These are phyloP conservation scores for Sardinella longiceps DNA, from an alignment of 2,797 vertebrate genomes.

Conservation along the genomic window DNA sequence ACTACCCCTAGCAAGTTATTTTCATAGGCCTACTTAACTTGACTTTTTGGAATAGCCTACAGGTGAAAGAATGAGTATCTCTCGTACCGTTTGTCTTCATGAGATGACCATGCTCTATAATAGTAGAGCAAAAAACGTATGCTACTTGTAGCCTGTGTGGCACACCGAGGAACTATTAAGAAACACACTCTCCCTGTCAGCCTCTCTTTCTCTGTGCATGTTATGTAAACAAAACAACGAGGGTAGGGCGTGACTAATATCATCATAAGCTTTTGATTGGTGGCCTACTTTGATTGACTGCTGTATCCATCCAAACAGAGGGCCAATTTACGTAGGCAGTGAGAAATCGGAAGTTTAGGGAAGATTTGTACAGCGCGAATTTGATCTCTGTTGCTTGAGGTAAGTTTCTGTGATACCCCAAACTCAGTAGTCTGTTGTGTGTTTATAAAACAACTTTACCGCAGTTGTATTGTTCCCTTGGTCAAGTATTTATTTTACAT, in stretches of 20 bases:
- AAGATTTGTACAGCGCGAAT: neutral
- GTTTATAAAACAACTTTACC: neutral
- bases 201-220: no score
- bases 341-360: conserved; percentile 8
- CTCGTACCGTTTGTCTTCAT: no score
- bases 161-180: no score
- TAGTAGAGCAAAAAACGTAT: no score
- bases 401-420: neutral
- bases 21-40: no score
- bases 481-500: neutral
- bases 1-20: no score
- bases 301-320: neutral
- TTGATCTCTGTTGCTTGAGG: neutral
- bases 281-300: neutral
- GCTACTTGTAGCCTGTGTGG: no score
- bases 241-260: neutral
- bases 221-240: conserved; percentile 9
- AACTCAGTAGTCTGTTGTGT: neutral
- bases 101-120: no score
- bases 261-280: neutral
- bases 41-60: no score
- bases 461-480: neutral
- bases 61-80: no score
- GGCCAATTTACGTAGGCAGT: neutral
- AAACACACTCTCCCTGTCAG: no score